Base-by-base conservation (phyloP, 1,140 invertebrate genomes). In the Drosophila serrata region DNA sequence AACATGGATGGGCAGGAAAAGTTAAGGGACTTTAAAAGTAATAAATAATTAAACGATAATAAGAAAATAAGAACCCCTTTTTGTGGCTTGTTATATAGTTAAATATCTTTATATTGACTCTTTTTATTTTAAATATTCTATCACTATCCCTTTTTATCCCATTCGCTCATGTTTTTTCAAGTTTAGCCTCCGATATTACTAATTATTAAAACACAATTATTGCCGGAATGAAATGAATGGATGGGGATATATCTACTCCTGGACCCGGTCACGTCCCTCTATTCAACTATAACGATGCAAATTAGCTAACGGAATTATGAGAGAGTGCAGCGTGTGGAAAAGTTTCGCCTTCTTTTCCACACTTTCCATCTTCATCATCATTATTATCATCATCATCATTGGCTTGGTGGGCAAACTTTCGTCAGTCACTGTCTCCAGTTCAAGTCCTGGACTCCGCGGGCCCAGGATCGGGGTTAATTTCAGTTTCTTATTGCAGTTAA, bases 401-500 rank as follows among this genome's bases (percentile, higher is more conserved):
- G 51, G 51, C 60, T 64, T 46, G 43, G 33, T 49, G 56, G 56
- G 51, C 59, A 81, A 85, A 78, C 61, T 79, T 78, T 70, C 58
- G 39, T 56, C 64, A 61, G 49, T 39, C 53, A 64, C 77, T 62
- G 69, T 65, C 37, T 45, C 39, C 40, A 13, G 22, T 15, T 45
- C 37, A 51, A 57, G 63, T 63, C 15, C 6, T 17, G 48, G 29
- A 51, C 39, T 46, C 24, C 24, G 29, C n/a, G 37, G n/a, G 70
- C 42, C 24, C 24, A 24, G 24, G 24, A 24, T 61, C 51, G 49
- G 73, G 85, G 75, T 85, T 88, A 64, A 81, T 88, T 87, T 74
- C 77, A 90, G 85, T 84, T 84, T 90, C 81, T 90, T 87, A 84
- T 90, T 88, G 85, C 81, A 90, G 77, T 81, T 88, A 90, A 88